Evolutionary conservation across 2,888 invertebrate genomes (phyloP), one percentile per base, ranked within the genome.

Genomic region (Fabriciana adippe): DNA sequence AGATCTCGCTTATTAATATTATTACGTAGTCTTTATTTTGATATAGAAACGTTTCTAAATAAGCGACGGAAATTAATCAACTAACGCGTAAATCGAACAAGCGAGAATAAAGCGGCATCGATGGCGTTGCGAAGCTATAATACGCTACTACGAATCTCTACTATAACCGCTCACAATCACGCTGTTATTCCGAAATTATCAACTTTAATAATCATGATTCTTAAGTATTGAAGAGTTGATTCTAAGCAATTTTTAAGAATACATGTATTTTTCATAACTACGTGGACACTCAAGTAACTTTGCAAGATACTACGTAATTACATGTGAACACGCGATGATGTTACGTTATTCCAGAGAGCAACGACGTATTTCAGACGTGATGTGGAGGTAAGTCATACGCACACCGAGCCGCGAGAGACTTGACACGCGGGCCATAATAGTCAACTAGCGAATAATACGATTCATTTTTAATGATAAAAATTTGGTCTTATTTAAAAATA

Each of bases 1-100:
- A 92, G 92, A 92, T 92, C 92, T 92, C 90, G 91, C 92, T 92
- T 92, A 92, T 89, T 88, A 89, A 88, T 90, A 91, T 89, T 89
- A 90, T 89, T 90, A 92, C 88, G 89, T 92, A 91, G 91, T 91
- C 92, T 91, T 91, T 90, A 88, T 87, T 88, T 84, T 92, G 90
- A 90, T 90, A 90, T 89, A 90, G 88, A 91, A 88, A 89, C 86
- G 87, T 87, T 80, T 85, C 89, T 91, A 91, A 86, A 88, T 89
- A 89, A 86, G 84, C 88, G 88, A 90, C 85, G 89, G 88, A 88
- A 88, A 84, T 81, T 83, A 86, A 81, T 80, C 79, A 88, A 88
- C 90, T 89, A 91, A 85, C 86, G 86, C 85, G 83, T 83, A 86
- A 85, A 90, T 87, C 86, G 88, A 90, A 90, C 91, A 92, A 92